Base-by-base conservation (phyloP, 2,113 vertebrate species). In the Perca schrenkii region DNA sequence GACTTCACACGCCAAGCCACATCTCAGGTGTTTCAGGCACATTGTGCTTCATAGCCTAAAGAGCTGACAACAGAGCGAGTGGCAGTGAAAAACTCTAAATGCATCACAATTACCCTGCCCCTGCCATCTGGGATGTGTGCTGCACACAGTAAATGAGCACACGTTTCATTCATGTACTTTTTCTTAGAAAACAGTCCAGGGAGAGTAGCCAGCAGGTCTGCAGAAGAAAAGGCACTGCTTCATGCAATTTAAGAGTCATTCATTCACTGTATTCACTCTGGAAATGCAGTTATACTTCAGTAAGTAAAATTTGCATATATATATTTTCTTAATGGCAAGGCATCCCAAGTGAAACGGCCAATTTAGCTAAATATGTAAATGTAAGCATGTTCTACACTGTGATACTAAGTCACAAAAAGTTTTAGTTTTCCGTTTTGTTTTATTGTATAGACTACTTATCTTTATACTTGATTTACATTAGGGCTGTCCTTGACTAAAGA, bases 21-120 rank as follows among this genome's bases (percentile, higher is more conserved):
- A 82, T 87, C 82, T 90, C 91, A 87, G 86, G 86, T 90, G 86
- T 86, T 89, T 86, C 78, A 83, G 50, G 85, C 69, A 77, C 80
- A 71, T 54, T 71, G 60, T 76, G 77, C 80, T 72, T 76, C 61
- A 60, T 53, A 63, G 65, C 58, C 81, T 88, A 77, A 90, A 89
- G 75, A 73, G 86, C 86, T 57, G 83, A 88, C 79, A 85, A 77
- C 85, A 53, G 76, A 77, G 72, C 50, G 12, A 21, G 54, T 52
- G 79, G 78, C 76, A 14, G 67, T 13, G 47, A 50, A 85, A 83
- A 90, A 85, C 78, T 86, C 63, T 43, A 74, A 88, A 84, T 65
- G 85, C 83, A 88, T 90, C 79, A 84, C 85, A 92, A 83, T 90
- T 81, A 85, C 61, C 68, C 77, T 68, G 31, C 1, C 34, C 31